phyloP scores from a whole-genome alignment of 1,140 invertebrate genomes.

The Drosophila grimshawi region DNA sequence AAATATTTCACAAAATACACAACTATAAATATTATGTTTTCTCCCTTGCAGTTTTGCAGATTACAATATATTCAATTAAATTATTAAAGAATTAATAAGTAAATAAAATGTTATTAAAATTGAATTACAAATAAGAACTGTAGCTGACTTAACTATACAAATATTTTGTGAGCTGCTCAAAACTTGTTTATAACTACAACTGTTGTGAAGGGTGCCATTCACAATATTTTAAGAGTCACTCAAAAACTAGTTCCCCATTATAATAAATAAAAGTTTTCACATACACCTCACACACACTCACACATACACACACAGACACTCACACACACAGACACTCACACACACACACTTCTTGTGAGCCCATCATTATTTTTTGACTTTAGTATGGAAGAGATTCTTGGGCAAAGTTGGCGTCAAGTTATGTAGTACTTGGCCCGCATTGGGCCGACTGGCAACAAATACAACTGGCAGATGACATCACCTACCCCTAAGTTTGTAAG shows the following conservation, averaged over 20 bases:
- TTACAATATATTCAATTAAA: too few relatives aligned
- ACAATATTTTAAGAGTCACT: neutral
- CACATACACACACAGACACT: neutral
- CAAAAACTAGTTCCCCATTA: neutral
- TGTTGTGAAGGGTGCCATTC: neutral
- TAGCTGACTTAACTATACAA: too few relatives aligned
- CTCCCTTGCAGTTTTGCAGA: too few relatives aligned
- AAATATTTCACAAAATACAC: too few relatives aligned
- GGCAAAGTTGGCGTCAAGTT: slow-evolving; percentile 34
- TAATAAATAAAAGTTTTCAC: slow-evolving; percentile 16
- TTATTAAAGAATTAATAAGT: too few relatives aligned
- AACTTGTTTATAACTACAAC: too few relatives aligned
- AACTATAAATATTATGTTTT: too few relatives aligned
- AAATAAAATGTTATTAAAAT: too few relatives aligned
- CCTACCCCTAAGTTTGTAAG: slow-evolving; percentile 15
- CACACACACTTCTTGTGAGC: neutral
- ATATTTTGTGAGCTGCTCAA: too few relatives aligned
- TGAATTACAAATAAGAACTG: too few relatives aligned
- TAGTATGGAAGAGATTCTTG: slow-evolving; percentile 3
- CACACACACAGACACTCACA: neutral
- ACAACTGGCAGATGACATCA: slow-evolving; percentile 29
- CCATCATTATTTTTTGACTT: slow-evolving; percentile 31
- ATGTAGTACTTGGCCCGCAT: slow-evolving; percentile 17
- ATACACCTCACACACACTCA: neutral
- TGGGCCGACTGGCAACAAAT: slow-evolving; percentile 11